Percentiles rank a stretch among this genome's conserved stretches.
These are phyloP conservation scores for Yponomeuta plumbellus DNA, from an alignment of 2,888 invertebrate species.

Conservation along the genomic window DNA sequence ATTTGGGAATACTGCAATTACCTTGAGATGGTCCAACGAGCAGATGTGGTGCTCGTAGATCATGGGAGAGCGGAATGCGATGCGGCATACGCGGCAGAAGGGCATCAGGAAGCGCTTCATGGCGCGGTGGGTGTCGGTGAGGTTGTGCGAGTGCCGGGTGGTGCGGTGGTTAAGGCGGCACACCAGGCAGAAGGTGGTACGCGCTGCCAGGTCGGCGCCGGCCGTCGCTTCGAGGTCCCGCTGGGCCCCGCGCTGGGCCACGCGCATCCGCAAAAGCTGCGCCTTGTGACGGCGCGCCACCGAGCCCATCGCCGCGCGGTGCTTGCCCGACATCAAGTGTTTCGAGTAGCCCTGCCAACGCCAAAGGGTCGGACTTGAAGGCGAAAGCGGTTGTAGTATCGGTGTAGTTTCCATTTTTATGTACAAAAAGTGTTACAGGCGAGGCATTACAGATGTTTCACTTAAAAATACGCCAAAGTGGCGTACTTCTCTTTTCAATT, in stretches of 20 bases:
- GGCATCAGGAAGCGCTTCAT: slow-evolving; percentile 92
- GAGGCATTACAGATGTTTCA: too few species aligned
- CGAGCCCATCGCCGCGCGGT: slow-evolving; percentile 83
- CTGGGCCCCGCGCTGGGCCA: slow-evolving; percentile 87
- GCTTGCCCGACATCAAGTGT: slow-evolving; percentile 83
- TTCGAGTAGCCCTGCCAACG: slow-evolving; percentile 79
- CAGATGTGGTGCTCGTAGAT: slow-evolving; percentile 89
- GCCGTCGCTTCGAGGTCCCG: slow-evolving; percentile 84
- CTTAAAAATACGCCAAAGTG: too few species aligned
- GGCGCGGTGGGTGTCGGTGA: slow-evolving; percentile 87
- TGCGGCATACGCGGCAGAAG: slow-evolving; percentile 85
- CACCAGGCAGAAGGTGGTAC: slow-evolving; percentile 83
- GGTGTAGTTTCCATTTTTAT: too few species aligned
- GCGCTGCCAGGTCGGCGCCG: slow-evolving; percentile 76
- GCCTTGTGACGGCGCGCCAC: slow-evolving; percentile 85
- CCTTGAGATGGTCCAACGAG: slow-evolving; percentile 88
- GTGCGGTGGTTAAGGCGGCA: slow-evolving; percentile 87
- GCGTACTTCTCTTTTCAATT: too few species aligned
- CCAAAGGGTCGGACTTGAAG: too few species aligned
- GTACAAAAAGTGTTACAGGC: too few species aligned
- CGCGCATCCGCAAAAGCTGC: slow-evolving; percentile 85
- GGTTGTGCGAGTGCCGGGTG: slow-evolving; percentile 85
- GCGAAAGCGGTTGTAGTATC: too few species aligned
- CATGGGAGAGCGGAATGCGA: slow-evolving; percentile 90
- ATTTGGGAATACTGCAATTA: slow-evolving; percentile 33